Evolutionary conservation across 2,888 invertebrate genomes (phyloP), one percentile per base, ranked within the genome.

Genomic region (Aphelenchoides bicaudatus): DNA sequence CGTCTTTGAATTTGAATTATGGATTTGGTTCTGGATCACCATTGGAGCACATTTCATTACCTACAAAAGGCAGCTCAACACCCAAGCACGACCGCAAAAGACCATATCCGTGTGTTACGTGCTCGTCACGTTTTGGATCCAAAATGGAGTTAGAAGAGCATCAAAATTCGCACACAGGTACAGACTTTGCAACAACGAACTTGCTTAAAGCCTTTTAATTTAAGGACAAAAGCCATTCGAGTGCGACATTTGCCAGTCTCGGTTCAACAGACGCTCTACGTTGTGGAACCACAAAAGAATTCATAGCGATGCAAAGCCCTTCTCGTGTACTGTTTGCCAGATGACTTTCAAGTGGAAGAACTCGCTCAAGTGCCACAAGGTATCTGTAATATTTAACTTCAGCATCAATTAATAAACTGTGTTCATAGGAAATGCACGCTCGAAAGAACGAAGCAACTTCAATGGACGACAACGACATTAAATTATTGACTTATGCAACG

Each of bases 341-440:
- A 76, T 76, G 78, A 72, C 70, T 25, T 79, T 78, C 68, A 79
- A 79, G 56, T 78, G 78, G 78, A 78, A 78, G 56, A 78, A 78
- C 55, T 66, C 66, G 8, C 65, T 74, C 13, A 75, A 78, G 66
- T 72, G 67, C 63, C 69, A 70, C 55, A 70, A 75, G 59, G n/a
- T n/a, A n/a, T n/a, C n/a, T n/a, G n/a, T 57, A 13, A 6, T 21
- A n/a, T 43, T 10, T 10, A 21, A n/a, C 43, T 43, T 43, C n/a
- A 43, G n/a, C 8, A 10, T 43, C 19, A 16, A n/a, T 13, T 43
- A n/a, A n/a, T n/a, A n/a, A n/a, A n/a, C n/a, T n/a, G n/a, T n/a
- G n/a, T n/a, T n/a, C n/a, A n/a, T n/a, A n/a, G n/a, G 78, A 78
- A 54, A 78, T 78, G 78, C 78, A 78, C 61, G 63, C 70, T 48